Conservation (phyloP, 2,888 invertebrate genomes). For the Bugulina stolonifera region DNA sequence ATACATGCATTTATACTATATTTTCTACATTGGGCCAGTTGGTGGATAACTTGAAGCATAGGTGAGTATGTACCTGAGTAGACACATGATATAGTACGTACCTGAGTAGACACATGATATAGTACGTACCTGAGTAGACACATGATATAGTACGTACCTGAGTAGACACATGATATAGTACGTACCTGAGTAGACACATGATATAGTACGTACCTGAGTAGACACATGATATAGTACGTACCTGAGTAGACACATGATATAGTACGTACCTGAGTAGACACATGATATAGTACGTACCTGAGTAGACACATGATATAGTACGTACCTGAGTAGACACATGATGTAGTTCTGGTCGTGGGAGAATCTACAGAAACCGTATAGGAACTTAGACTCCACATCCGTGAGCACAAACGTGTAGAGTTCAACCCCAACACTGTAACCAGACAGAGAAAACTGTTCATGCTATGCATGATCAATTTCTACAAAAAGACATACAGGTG, state of each 20-base stretch:
- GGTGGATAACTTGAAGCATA: neutral
- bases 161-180: neutral
- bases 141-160: neutral
- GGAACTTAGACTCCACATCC: slow-evolving; percentile 88
- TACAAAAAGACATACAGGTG: neutral
- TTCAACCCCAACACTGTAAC: slow-evolving; percentile 64
- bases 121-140: neutral
- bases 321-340: slow-evolving; percentile 55
- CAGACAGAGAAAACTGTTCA: too few relatives aligned
- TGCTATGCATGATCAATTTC: too few relatives aligned
- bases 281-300: neutral
- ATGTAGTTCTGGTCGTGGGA: slow-evolving; percentile 61
- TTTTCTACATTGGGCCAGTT: too few relatives aligned
- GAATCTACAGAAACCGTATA: slow-evolving; percentile 93
- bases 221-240: neutral
- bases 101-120: neutral
- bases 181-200: neutral
- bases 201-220: neutral
- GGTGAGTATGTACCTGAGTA: neutral
- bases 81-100: neutral
- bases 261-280: neutral
- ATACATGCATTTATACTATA: too few relatives aligned
- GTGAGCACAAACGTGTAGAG: slow-evolving; percentile 96
- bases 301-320: neutral
- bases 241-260: neutral